These are phyloP conservation scores for Galbula dea DNA, from an alignment of 2,113 vertebrate genomes.

Conservation along the genomic window DNA sequence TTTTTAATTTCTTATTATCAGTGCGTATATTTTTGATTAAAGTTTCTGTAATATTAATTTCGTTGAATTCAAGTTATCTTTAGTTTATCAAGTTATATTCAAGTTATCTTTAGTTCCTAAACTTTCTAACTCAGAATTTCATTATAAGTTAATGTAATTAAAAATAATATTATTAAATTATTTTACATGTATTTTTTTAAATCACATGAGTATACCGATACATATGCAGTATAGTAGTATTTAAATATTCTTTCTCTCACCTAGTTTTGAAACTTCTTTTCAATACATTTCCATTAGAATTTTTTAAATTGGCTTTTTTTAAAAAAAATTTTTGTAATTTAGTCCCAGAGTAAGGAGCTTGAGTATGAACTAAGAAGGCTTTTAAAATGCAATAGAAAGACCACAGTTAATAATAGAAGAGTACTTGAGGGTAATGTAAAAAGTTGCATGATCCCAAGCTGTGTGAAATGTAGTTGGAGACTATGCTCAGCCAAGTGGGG, in stretches of 20 bases:
- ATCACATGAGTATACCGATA: not conserved
- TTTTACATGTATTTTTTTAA: rapidly evolving
- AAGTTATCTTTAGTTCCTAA: not conserved
- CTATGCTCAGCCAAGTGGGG: not conserved
- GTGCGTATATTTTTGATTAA: not conserved
- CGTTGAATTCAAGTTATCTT: not conserved
- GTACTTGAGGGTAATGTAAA: not conserved
- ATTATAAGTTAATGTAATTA: not conserved
- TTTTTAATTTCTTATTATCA: not conserved
- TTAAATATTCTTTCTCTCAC: not conserved
- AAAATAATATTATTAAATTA: not conserved
- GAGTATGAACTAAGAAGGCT: not conserved
- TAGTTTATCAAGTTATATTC: not conserved
- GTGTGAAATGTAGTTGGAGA: not conserved
- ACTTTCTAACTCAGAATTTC: not conserved
- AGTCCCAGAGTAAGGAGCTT: not conserved
- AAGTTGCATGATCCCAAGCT: not conserved
- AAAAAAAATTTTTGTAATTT: not conserved
- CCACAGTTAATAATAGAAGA: not conserved
- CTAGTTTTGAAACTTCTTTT: not conserved
- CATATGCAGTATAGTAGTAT: rapidly evolving
- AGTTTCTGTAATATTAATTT: not conserved
- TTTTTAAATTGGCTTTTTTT: not conserved
- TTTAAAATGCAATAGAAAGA: not conserved
- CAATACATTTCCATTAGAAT: not conserved